A percentile compares a stretch with the other conserved stretches of the same genome.
Conservation (phyloP, 2,888 invertebrate species). For the Drosophila nr. fundita region DNA sequence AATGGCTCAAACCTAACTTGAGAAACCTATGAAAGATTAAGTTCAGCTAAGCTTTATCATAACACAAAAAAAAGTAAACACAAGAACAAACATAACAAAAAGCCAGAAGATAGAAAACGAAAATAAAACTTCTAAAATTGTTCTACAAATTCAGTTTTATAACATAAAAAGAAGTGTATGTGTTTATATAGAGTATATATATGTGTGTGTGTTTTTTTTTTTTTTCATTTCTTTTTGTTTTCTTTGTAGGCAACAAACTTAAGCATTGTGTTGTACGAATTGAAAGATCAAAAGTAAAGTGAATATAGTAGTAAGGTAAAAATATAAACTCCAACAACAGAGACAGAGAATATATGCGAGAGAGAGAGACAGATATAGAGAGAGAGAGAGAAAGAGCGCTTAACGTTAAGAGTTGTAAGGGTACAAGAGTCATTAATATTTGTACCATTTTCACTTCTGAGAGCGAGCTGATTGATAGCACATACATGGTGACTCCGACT, state of each 20-base stretch:
- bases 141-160: slow-evolving; percentile 22
- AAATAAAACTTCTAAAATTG: slow-evolving; percentile 4
- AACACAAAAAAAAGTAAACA: background rate
- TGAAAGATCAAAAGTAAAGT: slow-evolving; percentile 28
- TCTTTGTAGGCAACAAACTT: slow-evolving; percentile 18
- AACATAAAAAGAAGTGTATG: slow-evolving; percentile 16
- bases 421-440: slow-evolving; percentile 78
- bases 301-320: slow-evolving; percentile 23
- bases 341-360: slow-evolving; percentile 56
- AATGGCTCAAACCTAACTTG: slow-evolving; percentile 26
- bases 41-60: slow-evolving; percentile 4
- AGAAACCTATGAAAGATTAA: slow-evolving; percentile 32
- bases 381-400: slow-evolving; percentile 65
- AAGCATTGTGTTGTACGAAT: slow-evolving; percentile 56
- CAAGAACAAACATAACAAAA: background rate
- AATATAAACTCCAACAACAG: slow-evolving; percentile 59
- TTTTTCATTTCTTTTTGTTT: background rate
- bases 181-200: slow-evolving; percentile 11
- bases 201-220: background rate
- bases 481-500: slow-evolving; percentile 99
- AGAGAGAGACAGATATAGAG: slow-evolving; percentile 28
- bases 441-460: slow-evolving; percentile 99
- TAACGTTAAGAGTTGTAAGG: slow-evolving; percentile 58
- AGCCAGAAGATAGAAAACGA: slow-evolving; percentile 15
- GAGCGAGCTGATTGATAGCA: slow-evolving; percentile 98